Evolutionary conservation across 2,113 vertebrate species (phyloP).

Genomic region (Anser cygnoides): DNA sequence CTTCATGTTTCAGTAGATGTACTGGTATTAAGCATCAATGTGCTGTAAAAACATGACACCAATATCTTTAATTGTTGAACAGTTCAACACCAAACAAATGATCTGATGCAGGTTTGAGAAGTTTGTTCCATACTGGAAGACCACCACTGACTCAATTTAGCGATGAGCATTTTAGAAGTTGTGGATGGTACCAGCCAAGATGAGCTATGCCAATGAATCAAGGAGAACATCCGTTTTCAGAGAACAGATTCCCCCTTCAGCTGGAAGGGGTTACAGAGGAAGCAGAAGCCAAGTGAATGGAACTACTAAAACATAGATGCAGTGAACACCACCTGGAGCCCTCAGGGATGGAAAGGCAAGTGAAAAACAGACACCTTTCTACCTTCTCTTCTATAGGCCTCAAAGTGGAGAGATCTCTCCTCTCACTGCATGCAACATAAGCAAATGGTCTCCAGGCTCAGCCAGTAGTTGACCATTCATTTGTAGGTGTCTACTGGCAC

Average conservation of each 20-base stretch:
- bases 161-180: not conserved
- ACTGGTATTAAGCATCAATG: not conserved
- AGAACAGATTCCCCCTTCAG: not conserved
- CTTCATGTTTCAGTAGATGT: conserved; percentile 83
- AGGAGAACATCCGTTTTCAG: not conserved
- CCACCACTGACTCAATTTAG: not conserved
- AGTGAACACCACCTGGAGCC: not conserved
- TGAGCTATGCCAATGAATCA: not conserved
- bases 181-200: not conserved
- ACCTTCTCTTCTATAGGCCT: not conserved
- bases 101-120: not conserved
- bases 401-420: not conserved
- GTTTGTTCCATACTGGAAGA: not conserved
- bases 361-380: not conserved
- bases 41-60: conserved; percentile 50
- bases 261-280: not conserved
- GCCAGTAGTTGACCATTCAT: too few relatives aligned
- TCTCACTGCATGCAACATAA: not conserved
- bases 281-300: not conserved
- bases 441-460: not conserved
- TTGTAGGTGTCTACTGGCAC: not conserved
- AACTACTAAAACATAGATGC: not conserved
- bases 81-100: not conserved
- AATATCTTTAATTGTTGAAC: not conserved
- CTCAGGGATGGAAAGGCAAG: not conserved